A percentile compares a stretch with the other conserved stretches of the same genome.
Conservation (phyloP, 2,797 vertebrate species). For the Falco biarmicus region DNA sequence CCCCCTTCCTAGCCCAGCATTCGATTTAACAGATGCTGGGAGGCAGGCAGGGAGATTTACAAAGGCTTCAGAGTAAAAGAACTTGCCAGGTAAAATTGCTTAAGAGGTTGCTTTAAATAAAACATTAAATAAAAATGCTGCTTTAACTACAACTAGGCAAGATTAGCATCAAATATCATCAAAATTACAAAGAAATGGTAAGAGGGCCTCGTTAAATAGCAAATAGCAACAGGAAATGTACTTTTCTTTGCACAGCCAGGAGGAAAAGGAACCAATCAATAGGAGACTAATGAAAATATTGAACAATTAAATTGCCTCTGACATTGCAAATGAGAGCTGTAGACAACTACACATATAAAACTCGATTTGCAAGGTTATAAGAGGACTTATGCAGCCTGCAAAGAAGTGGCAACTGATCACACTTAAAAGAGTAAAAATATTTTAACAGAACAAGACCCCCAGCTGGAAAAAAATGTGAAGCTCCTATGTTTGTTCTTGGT, state of each 20-base stretch:
- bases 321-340: conserved; percentile 25
- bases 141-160: neutral
- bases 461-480: neutral
- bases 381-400: conserved; percentile 22
- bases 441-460: neutral
- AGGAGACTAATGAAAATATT: conserved; percentile 45
- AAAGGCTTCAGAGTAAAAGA: neutral
- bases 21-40: neutral
- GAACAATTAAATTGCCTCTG: conserved; percentile 59
- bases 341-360: conserved; percentile 26
- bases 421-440: neutral
- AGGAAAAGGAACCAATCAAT: conserved; percentile 24
- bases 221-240: conserved; percentile 37
- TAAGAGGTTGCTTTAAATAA: neutral
- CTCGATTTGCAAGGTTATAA: conserved; percentile 59
- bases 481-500: neutral
- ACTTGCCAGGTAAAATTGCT: neutral
- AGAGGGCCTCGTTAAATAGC: conserved; percentile 8
- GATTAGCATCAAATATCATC: neutral
- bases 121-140: neutral
- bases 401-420: neutral
- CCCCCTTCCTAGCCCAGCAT: neutral
- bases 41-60: neutral
- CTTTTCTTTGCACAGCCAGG: neutral
- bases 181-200: neutral